Conservation (phyloP, 2,888 invertebrate genomes). For the Rugalucina vietnamica region DNA sequence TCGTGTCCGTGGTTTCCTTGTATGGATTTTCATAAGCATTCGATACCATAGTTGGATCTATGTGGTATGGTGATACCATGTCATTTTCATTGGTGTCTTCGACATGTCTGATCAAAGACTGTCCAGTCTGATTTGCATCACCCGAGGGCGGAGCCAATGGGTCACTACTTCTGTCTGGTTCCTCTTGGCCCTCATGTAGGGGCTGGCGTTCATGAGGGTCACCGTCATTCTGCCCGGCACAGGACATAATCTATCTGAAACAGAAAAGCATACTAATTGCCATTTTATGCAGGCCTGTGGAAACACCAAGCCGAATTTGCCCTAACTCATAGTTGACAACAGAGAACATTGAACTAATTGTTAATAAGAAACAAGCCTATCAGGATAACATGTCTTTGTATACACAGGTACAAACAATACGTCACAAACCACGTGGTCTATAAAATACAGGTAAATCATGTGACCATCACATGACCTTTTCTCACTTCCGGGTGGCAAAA, state of each 20-base stretch:
- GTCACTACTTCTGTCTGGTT: conserved; percentile 41
- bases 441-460: too few relatives aligned
- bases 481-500: too few relatives aligned
- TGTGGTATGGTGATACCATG: conserved; percentile 65
- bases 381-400: too few relatives aligned
- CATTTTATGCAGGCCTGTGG: too few relatives aligned
- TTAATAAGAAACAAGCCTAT: too few relatives aligned
- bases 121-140: conserved; percentile 60
- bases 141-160: conserved; percentile 43
- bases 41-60: conserved; percentile 72
- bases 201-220: conserved; percentile 70
- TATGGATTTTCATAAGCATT: conserved; percentile 78
- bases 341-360: too few relatives aligned
- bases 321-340: too few relatives aligned
- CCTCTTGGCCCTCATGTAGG: conserved; percentile 66
- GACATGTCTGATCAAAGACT: conserved; percentile 54
- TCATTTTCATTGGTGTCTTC: conserved; percentile 59
- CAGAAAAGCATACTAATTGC: too few relatives aligned
- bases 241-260: not conserved
- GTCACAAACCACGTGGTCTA: too few relatives aligned
- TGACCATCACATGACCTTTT: too few relatives aligned
- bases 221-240: conserved; percentile 34
- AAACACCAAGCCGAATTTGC: too few relatives aligned
- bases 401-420: too few relatives aligned
- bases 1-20: conserved; percentile 77